Evolutionary conservation across 2,797 vertebrate species (phyloP).

Genomic region (Taenioides sp.): DNA sequence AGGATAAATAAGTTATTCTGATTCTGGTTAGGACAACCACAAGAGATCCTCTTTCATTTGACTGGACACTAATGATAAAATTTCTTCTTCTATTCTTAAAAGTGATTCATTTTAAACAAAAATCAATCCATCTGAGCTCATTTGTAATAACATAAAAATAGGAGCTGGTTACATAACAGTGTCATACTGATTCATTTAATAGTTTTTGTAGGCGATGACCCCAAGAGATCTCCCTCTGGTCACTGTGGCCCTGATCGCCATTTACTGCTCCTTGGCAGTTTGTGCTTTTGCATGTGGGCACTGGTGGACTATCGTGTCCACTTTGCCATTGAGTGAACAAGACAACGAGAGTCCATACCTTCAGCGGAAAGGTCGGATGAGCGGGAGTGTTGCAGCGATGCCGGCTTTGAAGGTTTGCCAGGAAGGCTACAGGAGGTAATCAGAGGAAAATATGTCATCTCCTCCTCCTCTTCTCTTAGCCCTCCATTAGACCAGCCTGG

Average conservation of each 20-base stretch:
- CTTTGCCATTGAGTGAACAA: constrained; percentile 27
- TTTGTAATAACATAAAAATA: constrained; percentile 40
- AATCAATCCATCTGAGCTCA: constrained; percentile 44
- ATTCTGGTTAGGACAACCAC: constrained; percentile 8
- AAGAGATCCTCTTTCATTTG: constrained; percentile 36
- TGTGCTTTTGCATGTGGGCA: constrained; percentile 27
- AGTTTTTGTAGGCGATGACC: constrained; percentile 2
- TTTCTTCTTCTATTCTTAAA: constrained; percentile 50
- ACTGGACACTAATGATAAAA: constrained; percentile 52
- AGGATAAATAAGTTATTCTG: too few species aligned
- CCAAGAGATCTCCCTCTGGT: constrained; percentile 3
- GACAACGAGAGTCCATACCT: constrained; percentile 31
- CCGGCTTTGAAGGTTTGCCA: constrained; percentile 69
- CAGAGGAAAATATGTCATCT: constrained; percentile 79
- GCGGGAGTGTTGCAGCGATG: constrained; percentile 38
- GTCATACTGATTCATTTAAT: constrained; percentile 21
- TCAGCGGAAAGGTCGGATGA: constrained; percentile 47
- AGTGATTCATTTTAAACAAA: constrained; percentile 15
- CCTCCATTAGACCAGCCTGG: constrained; percentile 77
- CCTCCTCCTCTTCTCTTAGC: constrained; percentile 75
- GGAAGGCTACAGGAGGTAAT: constrained; percentile 75
- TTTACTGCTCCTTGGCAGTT: constrained; percentile 11
- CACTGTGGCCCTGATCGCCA: constrained; percentile 16
- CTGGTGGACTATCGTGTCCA: constrained; percentile 10
- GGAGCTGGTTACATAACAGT: constrained; percentile 43